These are phyloP conservation scores for Napeogenes sylphis DNA, from an alignment of 2,888 invertebrate species.

Conservation along the genomic window DNA sequence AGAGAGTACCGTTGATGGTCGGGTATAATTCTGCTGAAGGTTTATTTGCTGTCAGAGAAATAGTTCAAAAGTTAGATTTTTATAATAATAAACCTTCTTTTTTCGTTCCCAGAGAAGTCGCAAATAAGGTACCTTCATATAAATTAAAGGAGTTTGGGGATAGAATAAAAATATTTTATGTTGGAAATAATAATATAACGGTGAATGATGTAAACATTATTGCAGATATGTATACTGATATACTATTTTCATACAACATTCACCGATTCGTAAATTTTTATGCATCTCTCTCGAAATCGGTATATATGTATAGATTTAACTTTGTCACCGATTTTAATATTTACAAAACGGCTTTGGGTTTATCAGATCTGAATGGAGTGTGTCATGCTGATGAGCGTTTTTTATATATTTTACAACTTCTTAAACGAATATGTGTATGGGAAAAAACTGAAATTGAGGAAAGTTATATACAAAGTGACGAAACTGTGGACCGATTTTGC, in stretches of 20 bases:
- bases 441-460: slow-evolving; percentile 44
- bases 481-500: slow-evolving; percentile 70
- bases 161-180: slow-evolving; percentile 48
- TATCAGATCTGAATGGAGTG: slow-evolving; percentile 48
- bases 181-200: slow-evolving; percentile 40
- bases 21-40: slow-evolving; percentile 59
- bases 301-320: slow-evolving; percentile 53
- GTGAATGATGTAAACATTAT: slow-evolving; percentile 38
- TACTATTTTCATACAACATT: slow-evolving; percentile 46
- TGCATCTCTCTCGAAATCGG: slow-evolving; percentile 33
- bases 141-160: slow-evolving; percentile 45
- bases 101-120: slow-evolving; percentile 48
- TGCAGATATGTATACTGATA: slow-evolving; percentile 43
- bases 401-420: slow-evolving; percentile 61
- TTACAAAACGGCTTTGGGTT: slow-evolving; percentile 37
- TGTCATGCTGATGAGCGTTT: slow-evolving; percentile 70
- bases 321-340: slow-evolving; percentile 52
- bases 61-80: slow-evolving; percentile 39
- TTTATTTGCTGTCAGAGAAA: slow-evolving; percentile 38
- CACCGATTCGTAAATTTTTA: slow-evolving; percentile 49
- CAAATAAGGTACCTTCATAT: slow-evolving; percentile 34
- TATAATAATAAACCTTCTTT: slow-evolving; percentile 43
- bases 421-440: slow-evolving; percentile 49
- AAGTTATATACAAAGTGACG: slow-evolving; percentile 53
- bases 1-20: slow-evolving; percentile 48